Evolutionary conservation across 2,797 vertebrate genomes (phyloP), one percentile per base, ranked within the genome.

Genomic region (Enteromius thamalakanensis): DNA sequence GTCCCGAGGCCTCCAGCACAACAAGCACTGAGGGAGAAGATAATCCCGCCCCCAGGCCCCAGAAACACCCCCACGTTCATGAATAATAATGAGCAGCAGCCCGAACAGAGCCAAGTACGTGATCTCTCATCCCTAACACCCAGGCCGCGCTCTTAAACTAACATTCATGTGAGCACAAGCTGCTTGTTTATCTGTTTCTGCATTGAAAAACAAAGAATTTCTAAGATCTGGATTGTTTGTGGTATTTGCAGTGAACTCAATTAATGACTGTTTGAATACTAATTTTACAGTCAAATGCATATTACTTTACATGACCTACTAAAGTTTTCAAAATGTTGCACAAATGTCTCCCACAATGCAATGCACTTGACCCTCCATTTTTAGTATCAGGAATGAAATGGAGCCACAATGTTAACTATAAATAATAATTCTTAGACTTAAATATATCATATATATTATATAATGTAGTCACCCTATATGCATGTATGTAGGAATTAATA

Each of bases 81-180:
- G 95, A 95, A 95, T 95, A 95, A 92, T 94, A 94, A 95, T 93
- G 90, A 91, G 83, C 92, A 92, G 92, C 89, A 90, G 92, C 92
- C 93, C 91, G 90, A 80, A 85, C 70, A 62, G 23, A 58, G 76
- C 67, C 68, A 83, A 82, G 65, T 51, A 71, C 53, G n/a, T 82
- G 83, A 65, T 80, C 68, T 34, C 69, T 67, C 71, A 70, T 75
- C 40, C n/a, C 6, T 21, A 29, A 53, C 19, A 51, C 53, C 70
- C 7, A 60, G 62, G 68, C 51, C 58, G 0, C 3, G 7, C 32
- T 64, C 26, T 67, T 76, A 60, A 26, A 40, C 72, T 40, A 32
- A 17, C 45, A 76, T 6, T 64, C 34, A 51, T 42, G 42, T 74
- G n/a, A 53, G 45, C n/a, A 19, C 69, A 64, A 71, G 51, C 11